Conservation (phyloP, 2,888 invertebrate species). For the Salpingus planirostris region DNA sequence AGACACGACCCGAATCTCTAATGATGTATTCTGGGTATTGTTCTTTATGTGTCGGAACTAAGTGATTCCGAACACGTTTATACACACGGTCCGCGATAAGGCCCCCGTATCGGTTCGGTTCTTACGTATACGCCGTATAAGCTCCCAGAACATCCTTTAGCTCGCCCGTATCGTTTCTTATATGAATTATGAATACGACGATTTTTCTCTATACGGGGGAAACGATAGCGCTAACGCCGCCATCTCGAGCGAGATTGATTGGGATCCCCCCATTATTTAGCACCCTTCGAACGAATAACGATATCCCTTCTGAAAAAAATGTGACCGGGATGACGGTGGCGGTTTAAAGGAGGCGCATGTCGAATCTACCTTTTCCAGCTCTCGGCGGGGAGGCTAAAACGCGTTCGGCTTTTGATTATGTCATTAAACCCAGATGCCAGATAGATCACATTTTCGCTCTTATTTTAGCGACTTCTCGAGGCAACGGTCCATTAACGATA, state of each 20-base stretch:
- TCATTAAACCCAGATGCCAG: conserved; percentile 34
- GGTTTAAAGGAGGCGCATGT: conserved; percentile 24
- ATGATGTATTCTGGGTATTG: conserved; percentile 36
- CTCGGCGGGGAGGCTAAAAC: conserved; percentile 32
- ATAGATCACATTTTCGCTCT: conserved; percentile 37
- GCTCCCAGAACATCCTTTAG: conserved; percentile 9
- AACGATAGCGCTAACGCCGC: too few relatives aligned
- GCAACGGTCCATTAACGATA: conserved; percentile 30
- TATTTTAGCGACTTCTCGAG: conserved; percentile 24
- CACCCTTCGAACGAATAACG: too few relatives aligned
- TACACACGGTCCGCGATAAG: conserved; percentile 27
- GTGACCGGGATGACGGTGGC: too few relatives aligned
- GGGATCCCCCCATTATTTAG: too few relatives aligned
- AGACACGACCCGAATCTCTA: conserved; percentile 34
- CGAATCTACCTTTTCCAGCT: conserved; percentile 35
- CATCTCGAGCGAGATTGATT: too few relatives aligned
- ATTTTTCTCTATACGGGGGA: too few relatives aligned
- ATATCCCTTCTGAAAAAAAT: too few relatives aligned
- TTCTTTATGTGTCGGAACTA: conserved; percentile 36
- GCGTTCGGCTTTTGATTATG: conserved; percentile 34
- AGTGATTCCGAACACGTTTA: conserved; percentile 35
- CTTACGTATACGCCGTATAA: conserved; percentile 15
- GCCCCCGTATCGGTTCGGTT: conserved; percentile 21
- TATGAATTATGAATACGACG: conserved; percentile 25
- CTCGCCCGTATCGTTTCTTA: conserved; percentile 12